Conservation (phyloP, 2,797 vertebrate species). For the Xiphophorus birchmanni region DNA sequence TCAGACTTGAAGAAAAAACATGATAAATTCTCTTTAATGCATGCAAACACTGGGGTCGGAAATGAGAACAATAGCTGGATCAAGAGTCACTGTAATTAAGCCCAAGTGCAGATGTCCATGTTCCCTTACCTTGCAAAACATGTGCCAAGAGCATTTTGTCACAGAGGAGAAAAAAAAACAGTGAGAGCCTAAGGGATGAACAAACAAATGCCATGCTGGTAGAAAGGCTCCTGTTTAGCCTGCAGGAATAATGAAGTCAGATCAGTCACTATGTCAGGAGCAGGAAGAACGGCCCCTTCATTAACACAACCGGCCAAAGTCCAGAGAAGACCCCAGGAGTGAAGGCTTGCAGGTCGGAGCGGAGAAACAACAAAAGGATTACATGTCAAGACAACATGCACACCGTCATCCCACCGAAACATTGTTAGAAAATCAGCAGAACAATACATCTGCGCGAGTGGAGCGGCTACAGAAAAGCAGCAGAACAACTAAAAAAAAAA, state of each 20-base stretch:
- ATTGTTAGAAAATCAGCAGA: background rate
- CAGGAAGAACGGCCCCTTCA: constrained; percentile 7
- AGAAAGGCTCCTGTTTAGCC: background rate
- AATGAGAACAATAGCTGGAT: background rate
- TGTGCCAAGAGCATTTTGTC: background rate
- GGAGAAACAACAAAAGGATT: background rate
- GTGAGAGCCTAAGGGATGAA: background rate
- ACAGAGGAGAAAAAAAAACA: background rate
- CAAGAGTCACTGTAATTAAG: background rate
- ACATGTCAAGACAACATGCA: background rate
- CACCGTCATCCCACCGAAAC: constrained; percentile 1
- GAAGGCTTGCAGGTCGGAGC: background rate
- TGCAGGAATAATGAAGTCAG: constrained; percentile 7
- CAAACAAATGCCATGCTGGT: background rate
- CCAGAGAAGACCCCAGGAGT: constrained; percentile 7
- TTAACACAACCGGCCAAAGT: constrained; percentile 2
- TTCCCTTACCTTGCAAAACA: constrained; percentile 21
- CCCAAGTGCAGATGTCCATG: background rate
- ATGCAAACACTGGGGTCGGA: constrained; percentile 5
- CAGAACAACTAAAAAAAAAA: constrained; percentile 22
- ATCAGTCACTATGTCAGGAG: constrained; percentile 21
- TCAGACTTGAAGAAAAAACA: background rate
- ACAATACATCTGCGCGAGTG: background rate
- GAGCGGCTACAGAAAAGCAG: constrained; percentile 2
- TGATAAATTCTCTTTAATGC: background rate